Evolutionary conservation across 2,797 vertebrate species (phyloP).

Genomic region (Poecilia velifera): DNA sequence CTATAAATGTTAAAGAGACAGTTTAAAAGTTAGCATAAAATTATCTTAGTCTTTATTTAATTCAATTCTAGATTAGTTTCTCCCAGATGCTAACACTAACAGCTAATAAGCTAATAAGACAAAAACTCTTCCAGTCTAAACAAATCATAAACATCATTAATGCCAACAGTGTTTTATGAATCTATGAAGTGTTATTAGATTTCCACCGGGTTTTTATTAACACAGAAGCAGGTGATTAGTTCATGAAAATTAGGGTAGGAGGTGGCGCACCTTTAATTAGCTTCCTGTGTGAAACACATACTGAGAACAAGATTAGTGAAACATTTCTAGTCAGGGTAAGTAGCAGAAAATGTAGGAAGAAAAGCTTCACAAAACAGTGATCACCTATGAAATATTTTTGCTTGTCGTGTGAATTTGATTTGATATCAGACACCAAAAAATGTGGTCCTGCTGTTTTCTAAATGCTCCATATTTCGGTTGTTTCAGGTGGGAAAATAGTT

Average conservation of each 20-base stretch:
- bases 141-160: neutral
- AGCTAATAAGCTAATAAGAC: slow-evolving; percentile 2
- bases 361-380: neutral
- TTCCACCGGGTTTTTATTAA: neutral
- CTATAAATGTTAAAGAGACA: neutral
- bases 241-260: neutral
- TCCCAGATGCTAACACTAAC: neutral
- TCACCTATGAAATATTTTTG: neutral
- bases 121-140: neutral
- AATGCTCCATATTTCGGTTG: neutral
- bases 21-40: neutral
- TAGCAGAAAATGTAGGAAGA: neutral
- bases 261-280: neutral
- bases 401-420: neutral
- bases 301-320: neutral
- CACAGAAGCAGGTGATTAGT: neutral
- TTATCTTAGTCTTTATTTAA: neutral
- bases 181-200: neutral
- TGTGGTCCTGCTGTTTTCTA: neutral
- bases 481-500: neutral
- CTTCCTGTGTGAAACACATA: neutral
- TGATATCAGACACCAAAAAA: neutral
- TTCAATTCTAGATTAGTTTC: neutral
- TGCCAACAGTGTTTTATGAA: neutral
- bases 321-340: neutral